A percentile compares a stretch with the other conserved stretches of the same genome.
Conservation (phyloP, 2,797 vertebrate genomes). For the Etheostoma nigrum region DNA sequence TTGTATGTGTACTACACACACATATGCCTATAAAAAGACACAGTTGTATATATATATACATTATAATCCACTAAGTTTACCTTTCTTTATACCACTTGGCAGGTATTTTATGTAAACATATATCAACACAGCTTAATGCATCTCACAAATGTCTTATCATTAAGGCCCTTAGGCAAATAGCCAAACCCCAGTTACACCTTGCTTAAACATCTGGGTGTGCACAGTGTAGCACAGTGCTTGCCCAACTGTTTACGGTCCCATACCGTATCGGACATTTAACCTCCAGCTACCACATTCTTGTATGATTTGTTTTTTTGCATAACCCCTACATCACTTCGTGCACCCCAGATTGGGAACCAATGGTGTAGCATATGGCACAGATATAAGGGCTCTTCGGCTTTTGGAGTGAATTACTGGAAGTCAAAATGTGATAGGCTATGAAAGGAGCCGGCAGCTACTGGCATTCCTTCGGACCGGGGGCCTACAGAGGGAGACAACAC, state of each 20-base stretch:
- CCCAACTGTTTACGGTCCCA: too few species aligned
- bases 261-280: too few species aligned
- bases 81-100: conserved; percentile 2
- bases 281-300: too few species aligned
- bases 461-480: conserved; percentile 67
- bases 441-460: conserved; percentile 51
- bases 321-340: too few species aligned
- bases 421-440: conserved; percentile 58
- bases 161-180: conserved; percentile 34
- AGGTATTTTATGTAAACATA: conserved; percentile 38
- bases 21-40: conserved; percentile 15
- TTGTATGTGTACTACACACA: neutral
- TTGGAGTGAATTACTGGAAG: conserved; percentile 53
- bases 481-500: conserved; percentile 42
- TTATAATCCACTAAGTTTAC: neutral
- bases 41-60: conserved; percentile 10
- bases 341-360: too few species aligned
- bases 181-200: conserved; percentile 18
- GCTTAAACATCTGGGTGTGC: conserved; percentile 37
- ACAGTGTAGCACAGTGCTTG: conserved; percentile 6
- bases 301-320: too few species aligned
- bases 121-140: conserved; percentile 36
- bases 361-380: conserved; percentile 41
- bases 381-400: conserved; percentile 45
- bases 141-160: conserved; percentile 48